Base-by-base conservation (phyloP, 1,140 invertebrate species). In the Mylabris phalerata region DNA sequence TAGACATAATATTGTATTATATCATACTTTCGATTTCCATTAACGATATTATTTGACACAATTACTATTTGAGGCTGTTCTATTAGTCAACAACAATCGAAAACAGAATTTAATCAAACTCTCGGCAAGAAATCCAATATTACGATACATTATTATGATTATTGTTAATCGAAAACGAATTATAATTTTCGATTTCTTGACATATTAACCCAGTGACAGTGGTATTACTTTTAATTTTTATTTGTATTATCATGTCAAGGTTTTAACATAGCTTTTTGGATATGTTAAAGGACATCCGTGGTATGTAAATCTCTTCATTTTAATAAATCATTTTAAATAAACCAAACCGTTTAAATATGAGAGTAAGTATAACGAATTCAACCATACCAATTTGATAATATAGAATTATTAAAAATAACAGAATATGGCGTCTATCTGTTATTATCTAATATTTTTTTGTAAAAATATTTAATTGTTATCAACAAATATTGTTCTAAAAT, bases 241-340 rank as follows among this genome's bases (percentile, higher is more conserved):
- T 42, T 52, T 54, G 38, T 54, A 54, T 46, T 54, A 46, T 38
- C 41, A 54, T 54, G 51, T 54, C 51, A 54, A 54, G 51, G 51
- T 32, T 42, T 11, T n/a, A 45, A 54, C 39, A 54, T 46, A 9
- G 27, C 32, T 4, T 32, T 32, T 45, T 42, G 38, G 42, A 46
- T 32, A 46, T 54, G 25, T 10, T 7, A 54, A 54, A 52, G 50
- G 50, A 38, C 50, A 43, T 43, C 19, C 32, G 5, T 43, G 32
- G 4, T 32, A 32, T 32, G 32, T 32, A 32, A 32, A 32, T 32
- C 32, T 4, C 7, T 32, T 19, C 19, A 19, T 19, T 19, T 19
- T 19, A 19, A 7, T 32, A 7, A 32, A 32, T 3, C 4, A 32
- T 32, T 32, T 32, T 32, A 32, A 32, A 32, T 32, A 32, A 32